Conservation (phyloP, 2,113 vertebrate species). For the Hydropotes inermis region DNA sequence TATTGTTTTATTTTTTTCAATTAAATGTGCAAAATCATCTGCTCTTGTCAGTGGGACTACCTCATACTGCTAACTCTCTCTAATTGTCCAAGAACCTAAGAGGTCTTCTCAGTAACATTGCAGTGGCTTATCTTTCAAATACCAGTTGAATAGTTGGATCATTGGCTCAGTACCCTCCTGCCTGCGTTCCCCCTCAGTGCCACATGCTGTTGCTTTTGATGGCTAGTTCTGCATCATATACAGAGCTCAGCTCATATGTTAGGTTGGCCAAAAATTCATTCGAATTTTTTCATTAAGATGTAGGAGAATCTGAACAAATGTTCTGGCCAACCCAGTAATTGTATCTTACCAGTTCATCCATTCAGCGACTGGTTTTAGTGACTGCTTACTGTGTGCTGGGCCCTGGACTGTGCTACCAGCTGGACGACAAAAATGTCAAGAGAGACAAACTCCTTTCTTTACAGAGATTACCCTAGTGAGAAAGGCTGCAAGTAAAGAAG, state of each 20-base stretch:
- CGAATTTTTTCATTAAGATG: fast-evolving
- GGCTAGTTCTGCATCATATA: background rate
- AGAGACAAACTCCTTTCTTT: background rate
- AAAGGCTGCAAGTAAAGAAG: background rate
- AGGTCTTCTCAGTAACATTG: background rate
- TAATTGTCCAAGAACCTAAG: background rate
- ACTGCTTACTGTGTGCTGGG: background rate
- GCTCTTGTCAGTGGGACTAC: background rate
- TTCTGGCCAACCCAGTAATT: background rate
- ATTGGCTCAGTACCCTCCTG: background rate
- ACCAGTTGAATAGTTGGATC: background rate
- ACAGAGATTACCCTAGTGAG: background rate
- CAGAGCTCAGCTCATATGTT: background rate
- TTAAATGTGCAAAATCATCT: background rate
- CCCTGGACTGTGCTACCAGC: background rate
- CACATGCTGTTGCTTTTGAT: background rate
- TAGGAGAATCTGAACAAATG: background rate
- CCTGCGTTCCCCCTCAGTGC: background rate
- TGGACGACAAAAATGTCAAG: background rate
- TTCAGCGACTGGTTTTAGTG: background rate
- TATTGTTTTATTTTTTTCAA: background rate
- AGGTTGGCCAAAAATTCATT: background rate
- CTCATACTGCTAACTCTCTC: background rate
- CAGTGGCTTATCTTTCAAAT: background rate
- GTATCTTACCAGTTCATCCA: background rate